Evolutionary conservation across 2,113 vertebrate species (phyloP).

Genomic region (Antigone vipio): DNA sequence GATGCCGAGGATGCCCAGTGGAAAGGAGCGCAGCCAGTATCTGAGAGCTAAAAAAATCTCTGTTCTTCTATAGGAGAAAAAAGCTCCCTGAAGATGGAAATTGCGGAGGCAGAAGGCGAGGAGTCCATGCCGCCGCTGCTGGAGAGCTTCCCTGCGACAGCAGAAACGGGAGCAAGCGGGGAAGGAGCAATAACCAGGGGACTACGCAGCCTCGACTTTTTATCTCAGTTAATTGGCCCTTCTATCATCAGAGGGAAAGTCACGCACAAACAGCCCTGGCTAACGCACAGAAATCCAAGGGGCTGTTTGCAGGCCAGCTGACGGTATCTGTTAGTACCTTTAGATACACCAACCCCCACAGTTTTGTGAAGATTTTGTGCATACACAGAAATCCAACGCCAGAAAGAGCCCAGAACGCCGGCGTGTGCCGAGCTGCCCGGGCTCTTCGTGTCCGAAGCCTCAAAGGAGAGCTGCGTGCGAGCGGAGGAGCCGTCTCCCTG

Average conservation of each 20-base stretch:
- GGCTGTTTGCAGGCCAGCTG: background rate
- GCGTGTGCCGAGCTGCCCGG: accelerated
- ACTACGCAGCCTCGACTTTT: background rate
- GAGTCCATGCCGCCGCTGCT: background rate
- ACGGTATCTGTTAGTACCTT: background rate
- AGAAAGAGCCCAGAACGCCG: background rate
- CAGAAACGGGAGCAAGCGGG: background rate
- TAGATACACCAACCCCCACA: background rate
- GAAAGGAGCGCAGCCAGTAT: background rate
- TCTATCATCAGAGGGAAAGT: background rate
- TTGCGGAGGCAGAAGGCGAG: accelerated
- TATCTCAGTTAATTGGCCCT: background rate
- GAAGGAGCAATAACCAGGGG: background rate
- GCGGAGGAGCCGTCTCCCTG: background rate
- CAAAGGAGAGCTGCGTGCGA: background rate
- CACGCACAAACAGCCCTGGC: background rate
- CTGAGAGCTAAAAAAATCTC: background rate
- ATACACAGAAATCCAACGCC: accelerated
- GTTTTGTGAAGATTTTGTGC: background rate
- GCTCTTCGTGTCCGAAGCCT: background rate
- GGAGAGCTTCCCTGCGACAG: background rate
- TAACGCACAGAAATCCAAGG: background rate
- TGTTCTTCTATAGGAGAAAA: background rate
- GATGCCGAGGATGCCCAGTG: background rate
- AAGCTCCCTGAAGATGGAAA: background rate